These are phyloP conservation scores for Corticium candelabrum DNA, from an alignment of 37 sponge, comb jelly and placozoan genomes.

Conservation along the genomic window DNA sequence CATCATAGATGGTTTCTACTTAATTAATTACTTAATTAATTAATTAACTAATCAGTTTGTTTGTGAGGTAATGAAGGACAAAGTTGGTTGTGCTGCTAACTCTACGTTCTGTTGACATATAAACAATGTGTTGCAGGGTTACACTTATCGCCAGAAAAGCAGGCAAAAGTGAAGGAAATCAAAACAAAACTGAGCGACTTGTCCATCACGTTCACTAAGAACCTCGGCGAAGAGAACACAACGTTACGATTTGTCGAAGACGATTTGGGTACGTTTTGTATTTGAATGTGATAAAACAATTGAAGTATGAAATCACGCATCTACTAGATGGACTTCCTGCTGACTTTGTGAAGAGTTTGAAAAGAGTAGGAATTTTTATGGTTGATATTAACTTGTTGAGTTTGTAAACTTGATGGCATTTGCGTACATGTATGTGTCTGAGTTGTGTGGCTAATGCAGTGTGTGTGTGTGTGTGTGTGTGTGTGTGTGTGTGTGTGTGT, in stretches of 20 bases:
- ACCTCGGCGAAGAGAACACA: constrained; percentile 16
- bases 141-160: constrained; percentile 22
- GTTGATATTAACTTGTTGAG: no score
- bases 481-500: not conserved
- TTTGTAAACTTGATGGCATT: not conserved
- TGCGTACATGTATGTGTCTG: not conserved
- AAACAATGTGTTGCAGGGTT: constrained; percentile 13
- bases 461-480: not conserved
- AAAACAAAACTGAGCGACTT: constrained; percentile 25
- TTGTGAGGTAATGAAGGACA: no score
- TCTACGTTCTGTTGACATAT: no score
- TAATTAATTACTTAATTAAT: no score
- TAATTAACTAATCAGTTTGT: no score
- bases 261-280: constrained; percentile 5
- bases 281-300: no score
- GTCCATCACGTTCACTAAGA: constrained; percentile 21
- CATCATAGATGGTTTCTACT: no score
- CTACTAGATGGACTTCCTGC: not conserved
- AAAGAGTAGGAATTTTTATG: not conserved
- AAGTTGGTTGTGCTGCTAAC: no score
- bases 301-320: not conserved
- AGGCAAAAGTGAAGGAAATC: constrained; percentile 22
- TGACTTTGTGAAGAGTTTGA: not conserved
- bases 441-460: not conserved
- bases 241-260: not conserved